phyloP scores from a whole-genome alignment of 2,113 vertebrate species.

The Sinosuthora webbiana region DNA sequence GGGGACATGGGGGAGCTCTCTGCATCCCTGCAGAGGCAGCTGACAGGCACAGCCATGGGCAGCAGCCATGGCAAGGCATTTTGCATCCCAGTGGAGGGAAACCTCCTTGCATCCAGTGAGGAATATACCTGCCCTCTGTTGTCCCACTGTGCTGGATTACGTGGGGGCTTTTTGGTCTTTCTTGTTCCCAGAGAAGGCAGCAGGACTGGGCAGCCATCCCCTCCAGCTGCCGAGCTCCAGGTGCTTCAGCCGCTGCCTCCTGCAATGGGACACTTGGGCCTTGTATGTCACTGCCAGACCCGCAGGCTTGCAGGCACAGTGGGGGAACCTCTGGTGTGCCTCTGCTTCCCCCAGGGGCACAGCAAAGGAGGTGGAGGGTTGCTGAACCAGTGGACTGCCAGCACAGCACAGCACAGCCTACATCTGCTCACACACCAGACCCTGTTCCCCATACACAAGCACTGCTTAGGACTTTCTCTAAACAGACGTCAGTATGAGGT shows the following conservation, averaged over 20 bases:
- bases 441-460: accelerated
- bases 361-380: neutral
- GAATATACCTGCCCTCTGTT: neutral
- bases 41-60: accelerated
- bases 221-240: accelerated
- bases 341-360: neutral
- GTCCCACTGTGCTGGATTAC: neutral
- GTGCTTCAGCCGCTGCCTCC: neutral
- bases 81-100: accelerated
- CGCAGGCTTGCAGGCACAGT: accelerated
- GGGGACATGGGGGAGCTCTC: neutral
- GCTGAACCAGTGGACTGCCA: neutral
- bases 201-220: accelerated
- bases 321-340: neutral
- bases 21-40: accelerated
- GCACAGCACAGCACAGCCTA: neutral
- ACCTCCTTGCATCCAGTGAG: neutral
- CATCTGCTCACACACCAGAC: neutral
- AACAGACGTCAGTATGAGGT: accelerated
- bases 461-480: neutral
- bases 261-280: accelerated
- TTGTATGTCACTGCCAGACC: accelerated
- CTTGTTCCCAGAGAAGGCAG: neutral
- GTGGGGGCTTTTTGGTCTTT: neutral
- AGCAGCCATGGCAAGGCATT: neutral